These are phyloP conservation scores for Hirtodrosophila trivittata DNA, from an alignment of 2,888 invertebrate species.

Conservation along the genomic window DNA sequence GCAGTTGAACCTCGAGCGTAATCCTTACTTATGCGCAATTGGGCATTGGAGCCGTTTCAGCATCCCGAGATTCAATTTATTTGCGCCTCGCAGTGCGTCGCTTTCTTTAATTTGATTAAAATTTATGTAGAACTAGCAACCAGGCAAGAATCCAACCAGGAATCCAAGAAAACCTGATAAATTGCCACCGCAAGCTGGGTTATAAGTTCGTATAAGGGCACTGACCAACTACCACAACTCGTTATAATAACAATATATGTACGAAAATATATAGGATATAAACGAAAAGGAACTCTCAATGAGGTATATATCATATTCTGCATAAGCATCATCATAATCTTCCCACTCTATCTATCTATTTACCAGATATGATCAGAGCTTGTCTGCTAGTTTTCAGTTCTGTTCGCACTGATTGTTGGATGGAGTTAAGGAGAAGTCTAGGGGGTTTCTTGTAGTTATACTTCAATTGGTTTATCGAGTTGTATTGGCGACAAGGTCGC, in stretches of 20 bases:
- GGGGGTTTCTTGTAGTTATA: neutral
- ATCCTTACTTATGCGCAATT: conserved; percentile 75
- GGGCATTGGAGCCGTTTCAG: conserved; percentile 26
- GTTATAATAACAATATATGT: too few relatives aligned
- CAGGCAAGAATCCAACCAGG: conserved; percentile 1
- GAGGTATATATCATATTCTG: too few relatives aligned
- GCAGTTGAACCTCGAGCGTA: conserved; percentile 44
- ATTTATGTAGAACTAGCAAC: conserved; percentile 71
- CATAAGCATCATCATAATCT: too few relatives aligned
- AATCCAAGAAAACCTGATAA: conserved; percentile 31
- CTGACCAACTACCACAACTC: conserved; percentile 6
- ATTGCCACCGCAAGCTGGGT: conserved; percentile 20
- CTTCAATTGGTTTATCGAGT: conserved; percentile 27
- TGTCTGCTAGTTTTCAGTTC: too few relatives aligned
- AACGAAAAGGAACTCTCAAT: too few relatives aligned
- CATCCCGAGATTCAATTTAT: conserved; percentile 58
- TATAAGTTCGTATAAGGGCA: conserved; percentile 17
- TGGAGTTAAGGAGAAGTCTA: too few relatives aligned
- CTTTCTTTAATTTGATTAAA: conserved; percentile 79
- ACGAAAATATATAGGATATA: too few relatives aligned
- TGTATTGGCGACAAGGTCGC: conserved; percentile 69
- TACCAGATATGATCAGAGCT: too few relatives aligned
- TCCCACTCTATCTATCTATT: too few relatives aligned
- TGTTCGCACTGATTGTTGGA: too few relatives aligned
- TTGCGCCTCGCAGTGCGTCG: conserved; percentile 57